These are phyloP conservation scores for Gari tellinella DNA, from an alignment of 2,888 invertebrate species.

Conservation along the genomic window DNA sequence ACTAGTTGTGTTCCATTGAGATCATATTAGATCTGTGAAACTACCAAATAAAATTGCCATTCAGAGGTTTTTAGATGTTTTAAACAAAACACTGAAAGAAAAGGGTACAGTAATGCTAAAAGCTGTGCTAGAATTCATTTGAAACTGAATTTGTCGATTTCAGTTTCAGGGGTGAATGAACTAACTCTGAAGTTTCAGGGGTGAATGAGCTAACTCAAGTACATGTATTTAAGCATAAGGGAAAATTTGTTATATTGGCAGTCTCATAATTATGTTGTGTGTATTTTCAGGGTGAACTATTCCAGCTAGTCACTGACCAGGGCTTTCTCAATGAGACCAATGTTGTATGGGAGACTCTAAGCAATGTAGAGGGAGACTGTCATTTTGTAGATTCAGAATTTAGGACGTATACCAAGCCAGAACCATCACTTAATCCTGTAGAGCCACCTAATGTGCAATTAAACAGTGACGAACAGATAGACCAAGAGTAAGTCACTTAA, in stretches of 20 bases:
- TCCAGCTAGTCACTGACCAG: constrained; percentile 87
- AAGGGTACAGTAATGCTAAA: too few species aligned
- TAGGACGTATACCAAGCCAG: constrained; percentile 81
- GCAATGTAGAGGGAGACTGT: constrained; percentile 86
- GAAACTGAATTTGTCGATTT: too few species aligned
- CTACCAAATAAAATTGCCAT: too few species aligned
- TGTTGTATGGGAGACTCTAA: constrained; percentile 87
- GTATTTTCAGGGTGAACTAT: constrained; percentile 85
- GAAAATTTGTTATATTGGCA: neutral
- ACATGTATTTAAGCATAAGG: neutral
- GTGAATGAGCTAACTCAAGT: too few species aligned
- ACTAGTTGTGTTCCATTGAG: too few species aligned
- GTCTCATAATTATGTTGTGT: too few species aligned
- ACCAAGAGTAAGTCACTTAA: constrained; percentile 84
- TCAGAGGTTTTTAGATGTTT: too few species aligned
- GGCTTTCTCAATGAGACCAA: constrained; percentile 86
- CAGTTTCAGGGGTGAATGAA: too few species aligned
- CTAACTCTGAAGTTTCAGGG: too few species aligned
- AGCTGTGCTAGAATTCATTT: too few species aligned
- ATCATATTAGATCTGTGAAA: too few species aligned
- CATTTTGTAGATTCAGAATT: constrained; percentile 86
- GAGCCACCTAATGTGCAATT: constrained; percentile 64
- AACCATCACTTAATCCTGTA: constrained; percentile 64
- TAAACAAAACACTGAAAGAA: too few species aligned
- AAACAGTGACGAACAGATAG: constrained; percentile 82